A percentile compares a stretch with the other conserved stretches of the same genome.
Conservation (phyloP, 2,888 invertebrate genomes). For the Nephrocerus scutellatus region DNA sequence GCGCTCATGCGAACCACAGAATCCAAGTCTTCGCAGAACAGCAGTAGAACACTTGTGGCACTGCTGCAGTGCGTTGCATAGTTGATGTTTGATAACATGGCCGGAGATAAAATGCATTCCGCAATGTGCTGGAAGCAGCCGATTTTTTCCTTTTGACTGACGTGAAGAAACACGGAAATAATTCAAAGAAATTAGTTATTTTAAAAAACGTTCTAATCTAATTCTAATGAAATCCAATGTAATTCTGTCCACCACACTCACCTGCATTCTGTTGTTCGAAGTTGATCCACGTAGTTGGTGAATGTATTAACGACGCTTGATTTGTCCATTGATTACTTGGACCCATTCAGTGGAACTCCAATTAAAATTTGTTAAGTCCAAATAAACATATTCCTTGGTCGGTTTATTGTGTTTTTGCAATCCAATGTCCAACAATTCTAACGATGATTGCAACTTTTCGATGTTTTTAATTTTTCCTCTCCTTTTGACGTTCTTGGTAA, state of each 20-base stretch:
- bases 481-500: no score
- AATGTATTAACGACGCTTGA: slow-evolving; percentile 37
- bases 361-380: no score
- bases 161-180: not conserved
- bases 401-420: no score
- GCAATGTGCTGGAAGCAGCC: slow-evolving; percentile 64
- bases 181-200: not conserved
- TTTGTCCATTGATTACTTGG: slow-evolving; percentile 38
- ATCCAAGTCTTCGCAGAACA: slow-evolving; percentile 68
- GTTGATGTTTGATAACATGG: slow-evolving; percentile 50
- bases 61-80: slow-evolving; percentile 60
- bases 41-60: slow-evolving; percentile 63
- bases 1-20: slow-evolving; percentile 72
- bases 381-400: no score
- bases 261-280: slow-evolving; percentile 48
- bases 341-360: no score
- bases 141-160: slow-evolving; percentile 70
- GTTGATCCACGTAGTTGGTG: slow-evolving; percentile 40
- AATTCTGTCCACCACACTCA: slow-evolving; percentile 21
- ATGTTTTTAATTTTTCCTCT: no score
- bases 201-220: not conserved
- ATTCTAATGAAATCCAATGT: slow-evolving; percentile 7
- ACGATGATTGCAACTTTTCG: not conserved
- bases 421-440: not conserved
- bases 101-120: slow-evolving; percentile 56